These are phyloP conservation scores for Arctocebus calabarensis DNA, from an alignment of 2,797 vertebrate species.

Conservation along the genomic window DNA sequence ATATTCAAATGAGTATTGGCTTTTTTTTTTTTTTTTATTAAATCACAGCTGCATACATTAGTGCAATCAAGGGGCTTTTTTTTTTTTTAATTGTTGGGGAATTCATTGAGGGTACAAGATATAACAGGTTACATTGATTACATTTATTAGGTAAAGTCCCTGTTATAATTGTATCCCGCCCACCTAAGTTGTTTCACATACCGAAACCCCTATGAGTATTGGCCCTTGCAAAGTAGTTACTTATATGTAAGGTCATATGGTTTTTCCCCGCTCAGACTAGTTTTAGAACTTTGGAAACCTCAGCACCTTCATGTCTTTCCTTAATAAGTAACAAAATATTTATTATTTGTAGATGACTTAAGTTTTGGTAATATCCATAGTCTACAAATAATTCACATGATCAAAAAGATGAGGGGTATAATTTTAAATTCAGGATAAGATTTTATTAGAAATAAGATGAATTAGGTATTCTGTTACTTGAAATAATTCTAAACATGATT, in stretches of 20 bases:
- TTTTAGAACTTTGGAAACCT: slow-evolving; percentile 60
- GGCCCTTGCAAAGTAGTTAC: slow-evolving; percentile 2
- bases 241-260: background rate
- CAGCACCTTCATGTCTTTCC: background rate
- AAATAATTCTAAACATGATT: slow-evolving; percentile 46
- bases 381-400: slow-evolving; percentile 8
- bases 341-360: slow-evolving; percentile 46
- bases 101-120: too few species aligned
- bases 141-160: too few species aligned
- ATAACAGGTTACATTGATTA: too few species aligned
- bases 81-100: too few species aligned
- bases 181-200: too few species aligned
- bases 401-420: background rate
- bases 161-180: too few species aligned
- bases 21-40: background rate
- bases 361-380: background rate
- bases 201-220: background rate
- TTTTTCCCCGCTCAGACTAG: background rate
- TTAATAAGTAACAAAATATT: slow-evolving; percentile 31
- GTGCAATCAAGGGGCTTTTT: too few species aligned
- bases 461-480: background rate
- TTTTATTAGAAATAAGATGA: background rate
- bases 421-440: slow-evolving; percentile 54
- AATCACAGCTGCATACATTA: too few species aligned
- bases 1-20: slow-evolving; percentile 33